Evolutionary conservation across 1,140 invertebrate species (phyloP).

Genomic region (Portunus trituberculatus): DNA sequence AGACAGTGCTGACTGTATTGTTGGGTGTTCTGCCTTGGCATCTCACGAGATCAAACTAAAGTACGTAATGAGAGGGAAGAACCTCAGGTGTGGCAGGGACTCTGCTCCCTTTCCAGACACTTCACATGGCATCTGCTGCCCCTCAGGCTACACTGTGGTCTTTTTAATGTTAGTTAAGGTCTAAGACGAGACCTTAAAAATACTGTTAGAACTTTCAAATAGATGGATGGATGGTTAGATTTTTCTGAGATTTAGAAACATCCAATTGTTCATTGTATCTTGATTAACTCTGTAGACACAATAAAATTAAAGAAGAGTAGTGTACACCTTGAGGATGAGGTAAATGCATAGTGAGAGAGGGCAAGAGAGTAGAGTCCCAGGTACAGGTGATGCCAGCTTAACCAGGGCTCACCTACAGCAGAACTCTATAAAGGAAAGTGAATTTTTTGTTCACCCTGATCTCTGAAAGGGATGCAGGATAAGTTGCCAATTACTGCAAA

Average conservation of each 20-base stretch:
- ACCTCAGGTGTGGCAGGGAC: constrained; percentile 63
- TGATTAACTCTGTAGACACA: constrained; percentile 14
- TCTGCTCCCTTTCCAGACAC: constrained; percentile 52
- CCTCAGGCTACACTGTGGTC: constrained; percentile 6
- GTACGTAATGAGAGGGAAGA: constrained; percentile 71
- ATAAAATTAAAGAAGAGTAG: background rate
- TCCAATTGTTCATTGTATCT: background rate
- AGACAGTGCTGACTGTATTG: constrained; percentile 60
- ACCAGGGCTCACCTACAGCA: constrained; percentile 36
- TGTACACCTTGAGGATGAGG: background rate
- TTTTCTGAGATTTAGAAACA: background rate
- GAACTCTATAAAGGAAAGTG: background rate
- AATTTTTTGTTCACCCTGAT: background rate
- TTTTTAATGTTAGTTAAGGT: background rate
- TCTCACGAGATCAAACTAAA: constrained; percentile 76
- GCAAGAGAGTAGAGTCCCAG: constrained; percentile 53
- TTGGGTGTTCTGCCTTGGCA: constrained; percentile 66
- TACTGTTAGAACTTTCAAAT: background rate
- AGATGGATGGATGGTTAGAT: background rate
- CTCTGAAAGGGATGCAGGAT: background rate
- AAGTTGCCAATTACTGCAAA: constrained; percentile 38
- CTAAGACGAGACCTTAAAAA: background rate
- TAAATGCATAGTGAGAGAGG: background rate
- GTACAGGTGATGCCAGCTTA: constrained; percentile 70
- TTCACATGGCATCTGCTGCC: background rate